Percentiles rank a stretch among this genome's conserved stretches.
These are phyloP conservation scores for Poeciliopsis gracilis DNA, from an alignment of 2,797 vertebrate species.

Conservation along the genomic window DNA sequence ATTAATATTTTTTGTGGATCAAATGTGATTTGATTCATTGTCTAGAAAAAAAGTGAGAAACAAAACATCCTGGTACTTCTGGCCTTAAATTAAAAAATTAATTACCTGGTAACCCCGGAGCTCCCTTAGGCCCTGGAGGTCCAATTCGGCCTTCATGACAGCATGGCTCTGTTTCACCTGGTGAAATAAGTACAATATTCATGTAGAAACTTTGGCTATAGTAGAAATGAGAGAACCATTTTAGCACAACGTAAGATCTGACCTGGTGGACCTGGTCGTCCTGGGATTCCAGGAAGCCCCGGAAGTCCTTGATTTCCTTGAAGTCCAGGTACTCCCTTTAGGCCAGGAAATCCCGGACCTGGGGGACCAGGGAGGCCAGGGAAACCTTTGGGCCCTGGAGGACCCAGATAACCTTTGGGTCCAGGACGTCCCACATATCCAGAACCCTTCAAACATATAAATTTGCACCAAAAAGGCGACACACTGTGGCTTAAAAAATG, in stretches of 20 bases:
- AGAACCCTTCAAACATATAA: constrained; percentile 43
- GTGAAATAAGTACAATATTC: not conserved
- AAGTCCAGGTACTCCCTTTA: constrained; percentile 47
- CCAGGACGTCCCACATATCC: constrained; percentile 39
- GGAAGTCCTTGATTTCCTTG: constrained; percentile 57
- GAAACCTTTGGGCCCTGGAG: constrained; percentile 61
- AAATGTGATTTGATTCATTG: not conserved
- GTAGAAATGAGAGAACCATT: not conserved
- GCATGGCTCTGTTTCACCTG: constrained; percentile 63
- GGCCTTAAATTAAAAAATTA: not conserved
- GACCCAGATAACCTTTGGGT: constrained; percentile 62
- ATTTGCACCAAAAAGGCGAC: not conserved
- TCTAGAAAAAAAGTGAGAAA: not conserved
- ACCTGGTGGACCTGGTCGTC: constrained; percentile 65
- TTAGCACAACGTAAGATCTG: constrained; percentile 3
- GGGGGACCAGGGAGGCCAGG: constrained; percentile 40
- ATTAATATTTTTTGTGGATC: not conserved
- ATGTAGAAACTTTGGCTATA: not conserved
- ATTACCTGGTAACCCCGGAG: constrained; percentile 62
- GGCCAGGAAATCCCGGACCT: constrained; percentile 57
- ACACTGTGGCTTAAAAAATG: not conserved
- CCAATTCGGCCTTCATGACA: constrained; percentile 36
- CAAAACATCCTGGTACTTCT: not conserved
- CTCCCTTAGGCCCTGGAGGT: constrained; percentile 62
- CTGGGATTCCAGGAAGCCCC: constrained; percentile 57